A percentile compares a stretch with the other conserved stretches of the same genome.
Evolutionary conservation across 2,797 vertebrate genomes (phyloP).

Genomic region (Nasua narica): DNA sequence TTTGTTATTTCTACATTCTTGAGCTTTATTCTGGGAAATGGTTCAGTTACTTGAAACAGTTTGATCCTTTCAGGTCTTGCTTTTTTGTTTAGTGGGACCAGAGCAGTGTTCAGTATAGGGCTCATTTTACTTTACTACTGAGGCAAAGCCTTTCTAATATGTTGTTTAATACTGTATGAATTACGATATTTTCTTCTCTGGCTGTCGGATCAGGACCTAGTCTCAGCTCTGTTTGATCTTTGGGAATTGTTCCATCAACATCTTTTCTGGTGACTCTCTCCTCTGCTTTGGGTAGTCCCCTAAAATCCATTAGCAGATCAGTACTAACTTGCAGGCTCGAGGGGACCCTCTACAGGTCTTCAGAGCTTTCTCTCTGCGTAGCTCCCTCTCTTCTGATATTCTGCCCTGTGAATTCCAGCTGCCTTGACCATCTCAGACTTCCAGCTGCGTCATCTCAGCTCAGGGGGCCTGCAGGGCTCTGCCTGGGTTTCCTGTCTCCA

Average conservation of each 20-base stretch:
- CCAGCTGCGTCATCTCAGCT: neutral
- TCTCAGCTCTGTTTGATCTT: neutral
- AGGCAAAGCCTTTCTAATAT: neutral
- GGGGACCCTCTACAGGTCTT: neutral
- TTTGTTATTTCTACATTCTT: constrained; percentile 3
- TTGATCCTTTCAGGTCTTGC: neutral
- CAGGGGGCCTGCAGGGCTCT: neutral
- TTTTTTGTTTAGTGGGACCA: constrained; percentile 13
- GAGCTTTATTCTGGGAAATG: constrained; percentile 9
- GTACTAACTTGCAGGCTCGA: neutral
- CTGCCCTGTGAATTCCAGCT: neutral
- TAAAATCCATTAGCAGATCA: neutral
- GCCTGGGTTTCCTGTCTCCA: neutral
- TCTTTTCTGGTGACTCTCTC: neutral
- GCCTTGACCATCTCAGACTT: neutral
- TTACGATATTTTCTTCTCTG: neutral
- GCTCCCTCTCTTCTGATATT: neutral
- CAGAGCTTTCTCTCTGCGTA: neutral
- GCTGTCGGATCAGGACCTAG: neutral
- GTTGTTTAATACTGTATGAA: neutral
- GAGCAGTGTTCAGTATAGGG: neutral
- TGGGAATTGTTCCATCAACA: neutral
- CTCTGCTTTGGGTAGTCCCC: neutral
- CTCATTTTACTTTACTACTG: neutral
- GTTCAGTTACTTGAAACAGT: constrained; percentile 6